Evolutionary conservation across 37 sponge, comb jelly and placozoan genomes (phyloP), one percentile per base, ranked within the genome.

Genomic region (Cliona cf. orientalis): DNA sequence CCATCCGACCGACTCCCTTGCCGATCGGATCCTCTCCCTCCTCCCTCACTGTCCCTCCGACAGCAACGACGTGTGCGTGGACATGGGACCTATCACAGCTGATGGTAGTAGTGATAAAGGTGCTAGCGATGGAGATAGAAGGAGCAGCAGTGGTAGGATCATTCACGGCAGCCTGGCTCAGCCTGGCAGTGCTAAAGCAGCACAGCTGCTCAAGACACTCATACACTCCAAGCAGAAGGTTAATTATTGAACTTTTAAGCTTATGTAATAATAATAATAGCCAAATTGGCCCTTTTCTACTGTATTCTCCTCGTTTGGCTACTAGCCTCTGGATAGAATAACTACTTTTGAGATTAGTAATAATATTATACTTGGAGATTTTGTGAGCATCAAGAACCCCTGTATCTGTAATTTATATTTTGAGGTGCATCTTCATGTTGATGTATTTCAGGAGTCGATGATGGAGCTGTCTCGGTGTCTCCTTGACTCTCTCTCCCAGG

Each of bases 381-480:
- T n/a, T n/a, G n/a, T n/a, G n/a, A n/a, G n/a, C n/a, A n/a, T n/a
- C n/a, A n/a, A n/a, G n/a, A n/a, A n/a, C n/a, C n/a, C n/a, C n/a
- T n/a, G n/a, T n/a, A n/a, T n/a, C n/a, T n/a, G n/a, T n/a, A n/a
- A n/a, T n/a, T n/a, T n/a, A n/a, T n/a, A n/a, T n/a, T n/a, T n/a
- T n/a, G n/a, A n/a, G n/a, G n/a, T n/a, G n/a, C n/a, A n/a, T n/a
- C n/a, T n/a, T n/a, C n/a, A n/a, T n/a, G n/a, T n/a, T n/a, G n/a
- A n/a, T 60, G 1, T 33, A 25, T 33, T 7, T 4, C 42, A 92
- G 92, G 92, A 92, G 22, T 78, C 84, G 12, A 31, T 87, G 45
- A 92, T 87, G 92, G 79, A 74, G 19, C 43, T 86, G 46, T 82
- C 89, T 56, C 79, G 92, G 1, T 46, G 71, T 45, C 44, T 92